Base-by-base conservation (phyloP, 2,797 vertebrate species). In the Xenentodon cancila region DNA sequence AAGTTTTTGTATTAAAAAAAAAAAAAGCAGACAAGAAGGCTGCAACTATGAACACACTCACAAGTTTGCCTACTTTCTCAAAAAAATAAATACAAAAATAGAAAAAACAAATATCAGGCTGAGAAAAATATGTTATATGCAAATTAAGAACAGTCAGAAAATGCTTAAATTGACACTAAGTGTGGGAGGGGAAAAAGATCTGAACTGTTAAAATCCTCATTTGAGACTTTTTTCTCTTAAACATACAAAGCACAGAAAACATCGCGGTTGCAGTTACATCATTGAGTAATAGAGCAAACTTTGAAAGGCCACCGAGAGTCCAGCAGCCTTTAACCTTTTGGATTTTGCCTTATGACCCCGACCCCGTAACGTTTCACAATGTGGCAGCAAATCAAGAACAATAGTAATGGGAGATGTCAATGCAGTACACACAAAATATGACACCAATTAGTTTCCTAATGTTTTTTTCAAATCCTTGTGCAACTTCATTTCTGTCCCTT, bases 211-310 rank as follows among this genome's bases (percentile, higher is more conserved):
- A 53, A 49, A 58, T 48, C 9, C 72, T 51, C 4, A 69, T 53
- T 30, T 56, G 7, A 64, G 37, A 55, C 27, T 54, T 30, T 17
- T 6, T 48, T 40, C 18, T 48, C 42, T 40, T 58, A 37, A 58
- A 59, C 9, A 69, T 13, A 64, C 34, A 19, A 59, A 54, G 18
- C 49, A 68, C n/a, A 71, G 48, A 58, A 46, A 52, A 34, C 45
- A 65, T 18, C 67, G 56, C 54, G 30, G 27, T 43, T 64, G 30
- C 1, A 1, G 12, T 46, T 70, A 8, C 37, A 40, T 40, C 64
- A 64, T 68, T 60, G 50, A 71, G 57, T 61, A 66, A 78, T 53
- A 37, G 32, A 57, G 71, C 51, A 71, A 80, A 76, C 7, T 3
- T 69, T 60, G 61, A 71, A 77, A 78, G 73, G 58, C 9, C 3